Conservation (phyloP, 2,888 invertebrate genomes). For the Heteropelma amictum region DNA sequence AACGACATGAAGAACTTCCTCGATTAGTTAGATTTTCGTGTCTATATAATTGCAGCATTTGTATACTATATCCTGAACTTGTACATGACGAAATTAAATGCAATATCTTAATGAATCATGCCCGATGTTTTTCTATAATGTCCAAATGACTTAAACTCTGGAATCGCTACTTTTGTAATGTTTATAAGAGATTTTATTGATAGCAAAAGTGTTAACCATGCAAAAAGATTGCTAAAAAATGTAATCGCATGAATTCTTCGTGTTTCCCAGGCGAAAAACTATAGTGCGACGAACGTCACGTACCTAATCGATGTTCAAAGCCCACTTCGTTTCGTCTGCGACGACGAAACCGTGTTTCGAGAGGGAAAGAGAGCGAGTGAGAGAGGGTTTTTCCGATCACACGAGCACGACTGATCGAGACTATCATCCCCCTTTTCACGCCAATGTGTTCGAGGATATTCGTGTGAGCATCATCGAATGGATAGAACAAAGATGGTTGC, state of each 20-base stretch:
- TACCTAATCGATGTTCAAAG: conserved; percentile 53
- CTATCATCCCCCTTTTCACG: conserved; percentile 35
- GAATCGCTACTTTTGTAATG: neutral
- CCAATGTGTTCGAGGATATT: conserved; percentile 18
- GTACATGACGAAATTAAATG: conserved; percentile 13
- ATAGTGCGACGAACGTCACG: conserved; percentile 49
- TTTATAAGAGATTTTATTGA: neutral
- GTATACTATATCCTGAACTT: neutral
- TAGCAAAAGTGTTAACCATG: neutral
- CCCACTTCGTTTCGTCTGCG: conserved; percentile 33
- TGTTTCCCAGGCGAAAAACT: conserved; percentile 27
- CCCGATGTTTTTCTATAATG: neutral
- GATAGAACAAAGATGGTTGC: conserved; percentile 1
- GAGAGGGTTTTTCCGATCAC: conserved; percentile 40
- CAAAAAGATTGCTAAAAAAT: neutral
- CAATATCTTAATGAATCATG: conserved; percentile 2
- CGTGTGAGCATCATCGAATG: conserved; percentile 44
- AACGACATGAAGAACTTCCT: conserved; percentile 24
- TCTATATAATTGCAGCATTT: neutral
- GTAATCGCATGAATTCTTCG: conserved; percentile 24
- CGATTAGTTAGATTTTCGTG: conserved; percentile 32
- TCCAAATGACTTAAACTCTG: neutral
- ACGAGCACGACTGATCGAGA: conserved; percentile 43
- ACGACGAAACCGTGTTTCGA: neutral
- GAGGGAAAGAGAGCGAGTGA: conserved; percentile 2